phyloP scores from a whole-genome alignment of 2,113 vertebrate genomes.

The Isurus oxyrinchus region DNA sequence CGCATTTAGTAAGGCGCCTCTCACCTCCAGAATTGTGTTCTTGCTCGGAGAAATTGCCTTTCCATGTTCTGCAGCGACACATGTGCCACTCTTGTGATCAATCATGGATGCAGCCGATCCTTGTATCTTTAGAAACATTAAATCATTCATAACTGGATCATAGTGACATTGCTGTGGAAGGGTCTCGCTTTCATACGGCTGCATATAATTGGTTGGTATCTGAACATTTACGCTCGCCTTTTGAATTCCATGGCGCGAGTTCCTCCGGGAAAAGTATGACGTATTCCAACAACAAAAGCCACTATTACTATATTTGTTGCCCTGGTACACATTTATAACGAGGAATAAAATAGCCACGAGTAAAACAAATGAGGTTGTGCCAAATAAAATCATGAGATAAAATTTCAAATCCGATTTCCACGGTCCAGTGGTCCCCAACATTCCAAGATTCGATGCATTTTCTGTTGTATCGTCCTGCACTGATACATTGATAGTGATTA shows the following conservation, averaged over 20 bases:
- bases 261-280: background rate
- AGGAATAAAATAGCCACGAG: background rate
- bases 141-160: background rate
- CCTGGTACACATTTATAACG: background rate
- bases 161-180: too few species aligned
- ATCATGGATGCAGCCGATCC: background rate
- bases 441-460: background rate
- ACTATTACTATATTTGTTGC: too few species aligned
- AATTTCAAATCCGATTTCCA: constrained; percentile 38
- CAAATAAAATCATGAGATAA: constrained; percentile 40
- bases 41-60: background rate
- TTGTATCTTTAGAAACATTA: background rate
- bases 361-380: constrained; percentile 36
- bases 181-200: background rate
- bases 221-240: background rate
- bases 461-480: constrained; percentile 33
- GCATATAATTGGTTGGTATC: background rate
- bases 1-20: background rate
- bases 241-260: background rate
- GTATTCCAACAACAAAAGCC: background rate
- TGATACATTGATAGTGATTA: constrained; percentile 39
- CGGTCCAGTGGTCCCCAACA: background rate
- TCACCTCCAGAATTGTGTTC: background rate
- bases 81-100: background rate
- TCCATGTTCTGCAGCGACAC: background rate